Base-by-base conservation (phyloP, 2,113 vertebrate species). In the Amphiprion percula region DNA sequence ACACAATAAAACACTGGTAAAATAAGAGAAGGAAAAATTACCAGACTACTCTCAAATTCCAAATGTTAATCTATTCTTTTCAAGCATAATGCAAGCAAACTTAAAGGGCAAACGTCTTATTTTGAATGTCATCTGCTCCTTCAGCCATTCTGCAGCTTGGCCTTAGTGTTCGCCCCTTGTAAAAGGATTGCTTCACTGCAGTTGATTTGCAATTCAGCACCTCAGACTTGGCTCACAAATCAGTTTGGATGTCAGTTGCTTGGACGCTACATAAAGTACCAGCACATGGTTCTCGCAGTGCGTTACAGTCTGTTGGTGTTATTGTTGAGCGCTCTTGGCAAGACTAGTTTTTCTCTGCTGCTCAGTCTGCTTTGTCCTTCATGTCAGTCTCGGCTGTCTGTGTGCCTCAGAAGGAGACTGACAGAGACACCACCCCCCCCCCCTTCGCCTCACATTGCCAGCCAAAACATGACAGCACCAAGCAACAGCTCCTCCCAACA, bases 201-300 rank as follows among this genome's bases (percentile, higher is more conserved):
- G 50, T n/a, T 4, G 0, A 71, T 83, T 66, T 76, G 21, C 26
- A 44, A 58, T 73, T 55, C 56, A 54, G 28, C 44, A 0, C 33
- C 41, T 49, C 50, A 21, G 0, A 66, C 54, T 50, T 19, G 4
- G 64, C 68, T 63, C 33, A 23, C 10, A 14, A 24, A 68, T 82
- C n/a, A 8, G 39, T 72, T 52, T 76, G 67, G 55, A 58, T 72
- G 24, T 66, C 68, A 74, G 54, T 37, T 61, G 28, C 68, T 64
- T 14, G 44, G 30, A n/a, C 3, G 11, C 69, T 2, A 49, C 56
- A 59, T n/a, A 24, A 81, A 74, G 74, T n/a, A 68, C 1, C 19
- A 68, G 39, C 86, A 72, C 71, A 72, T 84, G 74, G 74, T 75
- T 71, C 60, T 59, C 10, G 1, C 66, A 72, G 71, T 2, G 14